phyloP scores from a whole-genome alignment of 1,140 invertebrate genomes.

The Apis cerana region DNA sequence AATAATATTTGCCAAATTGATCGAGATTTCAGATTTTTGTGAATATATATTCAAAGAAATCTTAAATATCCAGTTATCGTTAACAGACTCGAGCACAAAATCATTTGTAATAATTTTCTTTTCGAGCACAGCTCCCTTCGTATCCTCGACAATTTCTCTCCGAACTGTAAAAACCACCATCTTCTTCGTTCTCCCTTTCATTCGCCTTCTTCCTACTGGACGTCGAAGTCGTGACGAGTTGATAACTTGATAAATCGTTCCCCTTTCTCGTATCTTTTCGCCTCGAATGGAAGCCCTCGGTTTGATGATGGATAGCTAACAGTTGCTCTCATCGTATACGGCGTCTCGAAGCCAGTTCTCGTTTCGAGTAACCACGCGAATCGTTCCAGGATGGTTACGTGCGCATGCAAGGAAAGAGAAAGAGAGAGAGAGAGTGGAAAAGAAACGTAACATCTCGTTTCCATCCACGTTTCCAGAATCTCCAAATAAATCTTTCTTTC shows the following conservation, averaged over 20 bases:
- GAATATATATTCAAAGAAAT: no score
- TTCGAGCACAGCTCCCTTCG: no score
- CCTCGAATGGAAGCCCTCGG: not conserved
- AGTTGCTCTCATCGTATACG: not conserved
- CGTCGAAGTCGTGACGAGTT: constrained; percentile 6
- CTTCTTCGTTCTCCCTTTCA: no score
- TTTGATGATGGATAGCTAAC: constrained; percentile 14
- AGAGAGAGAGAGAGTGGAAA: not conserved
- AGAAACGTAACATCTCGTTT: not conserved
- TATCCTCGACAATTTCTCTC: no score
- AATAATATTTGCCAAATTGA: not conserved
- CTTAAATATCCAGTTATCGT: no score
- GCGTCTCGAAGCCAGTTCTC: not conserved
- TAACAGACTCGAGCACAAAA: no score
- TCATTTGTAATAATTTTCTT: no score
- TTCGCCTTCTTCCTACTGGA: no score
- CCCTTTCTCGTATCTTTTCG: constrained; percentile 3
- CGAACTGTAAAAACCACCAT: no score
- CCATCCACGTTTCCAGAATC: not conserved
- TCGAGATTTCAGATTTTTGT: no score
- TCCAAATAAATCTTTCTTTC: no score
- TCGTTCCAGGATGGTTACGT: not conserved
- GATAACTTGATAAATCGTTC: constrained; percentile 35
- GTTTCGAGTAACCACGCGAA: not conserved
- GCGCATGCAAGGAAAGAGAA: not conserved